Evolutionary conservation across 1,140 invertebrate genomes (phyloP), one percentile per base, ranked within the genome.

Genomic region (Solenopsis invicta): DNA sequence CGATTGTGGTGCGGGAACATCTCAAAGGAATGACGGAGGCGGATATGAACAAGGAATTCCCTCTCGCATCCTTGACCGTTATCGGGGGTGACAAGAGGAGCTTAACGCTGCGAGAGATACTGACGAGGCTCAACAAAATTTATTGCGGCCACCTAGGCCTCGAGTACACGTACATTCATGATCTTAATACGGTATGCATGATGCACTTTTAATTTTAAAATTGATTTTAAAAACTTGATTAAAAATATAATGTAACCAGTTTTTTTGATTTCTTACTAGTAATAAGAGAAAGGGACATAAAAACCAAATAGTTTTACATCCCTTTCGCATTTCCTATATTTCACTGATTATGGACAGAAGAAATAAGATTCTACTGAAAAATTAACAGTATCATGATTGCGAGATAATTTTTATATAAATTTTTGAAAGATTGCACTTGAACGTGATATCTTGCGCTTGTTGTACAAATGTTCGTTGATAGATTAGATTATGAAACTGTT

Each of bases 131-230:
- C 21, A 98, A 99, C 94, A 96, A 96, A 54, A 95, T 96, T 9
- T 97, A 97, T 89, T 97, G 97, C 77, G 95, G 96, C 6, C 96
- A 96, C 64, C 96, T 97, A 56, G 98, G 98, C n/a, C 96, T 98
- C 4, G 98, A 99, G 93, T 99, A 98, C 93, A 98, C 98, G 97
- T 98, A 98, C 92, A 97, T 99, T 85, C 97, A 97, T 86, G 97
- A 98, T 97, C 69, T 97, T 4, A 18, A 2, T 45, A 13, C 45
- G 81, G 89, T 90, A 80, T 3, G 62, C 4, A 48, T 12, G 2
- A 69, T 12, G 8, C 6, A 13, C 52, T 78, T 13, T 48, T 5
- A 50, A 48, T 82, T 82, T 29, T 29, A 29, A 29, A 29, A 29
- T 29, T 29, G 29, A 29, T 29, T 29, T 29, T 29, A 29, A 29